Evolutionary conservation across 2,113 vertebrate genomes (phyloP).

Genomic region (Heliornis fulica): DNA sequence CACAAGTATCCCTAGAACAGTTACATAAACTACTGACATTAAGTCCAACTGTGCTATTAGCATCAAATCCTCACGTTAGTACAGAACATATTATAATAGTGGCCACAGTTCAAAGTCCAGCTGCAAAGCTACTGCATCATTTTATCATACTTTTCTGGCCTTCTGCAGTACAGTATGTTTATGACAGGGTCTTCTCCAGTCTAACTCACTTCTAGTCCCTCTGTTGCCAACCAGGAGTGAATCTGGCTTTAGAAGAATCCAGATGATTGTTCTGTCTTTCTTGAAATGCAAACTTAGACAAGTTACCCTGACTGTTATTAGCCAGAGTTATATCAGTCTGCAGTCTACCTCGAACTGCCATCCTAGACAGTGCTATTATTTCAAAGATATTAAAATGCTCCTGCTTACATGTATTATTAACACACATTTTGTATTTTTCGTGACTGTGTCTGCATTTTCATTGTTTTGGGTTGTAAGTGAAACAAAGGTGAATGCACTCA

Average conservation of each 20-base stretch:
- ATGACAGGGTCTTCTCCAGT: not conserved
- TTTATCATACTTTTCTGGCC: not conserved
- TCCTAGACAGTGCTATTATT: not conserved
- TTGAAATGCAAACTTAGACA: not conserved
- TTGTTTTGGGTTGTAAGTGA: not conserved
- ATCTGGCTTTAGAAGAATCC: not conserved
- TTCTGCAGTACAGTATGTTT: not conserved
- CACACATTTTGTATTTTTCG: not conserved
- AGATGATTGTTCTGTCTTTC: not conserved
- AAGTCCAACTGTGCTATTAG: not conserved
- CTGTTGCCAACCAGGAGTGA: not conserved
- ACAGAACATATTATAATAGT: not conserved
- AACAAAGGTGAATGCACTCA: not conserved
- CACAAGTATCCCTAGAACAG: not conserved
- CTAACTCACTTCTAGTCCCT: not conserved
- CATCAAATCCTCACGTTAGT: not conserved
- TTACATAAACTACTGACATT: not conserved
- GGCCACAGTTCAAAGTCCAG: not conserved
- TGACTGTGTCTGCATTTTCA: not conserved
- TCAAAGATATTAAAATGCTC: not conserved
- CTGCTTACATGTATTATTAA: not conserved
- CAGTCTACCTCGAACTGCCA: not conserved
- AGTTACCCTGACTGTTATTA: not conserved
- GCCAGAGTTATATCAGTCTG: not conserved
- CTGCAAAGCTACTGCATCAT: not conserved